phyloP scores from a whole-genome alignment of 64 coral and sea anemone genomes.

The Hydrozoanthus tunicans region DNA sequence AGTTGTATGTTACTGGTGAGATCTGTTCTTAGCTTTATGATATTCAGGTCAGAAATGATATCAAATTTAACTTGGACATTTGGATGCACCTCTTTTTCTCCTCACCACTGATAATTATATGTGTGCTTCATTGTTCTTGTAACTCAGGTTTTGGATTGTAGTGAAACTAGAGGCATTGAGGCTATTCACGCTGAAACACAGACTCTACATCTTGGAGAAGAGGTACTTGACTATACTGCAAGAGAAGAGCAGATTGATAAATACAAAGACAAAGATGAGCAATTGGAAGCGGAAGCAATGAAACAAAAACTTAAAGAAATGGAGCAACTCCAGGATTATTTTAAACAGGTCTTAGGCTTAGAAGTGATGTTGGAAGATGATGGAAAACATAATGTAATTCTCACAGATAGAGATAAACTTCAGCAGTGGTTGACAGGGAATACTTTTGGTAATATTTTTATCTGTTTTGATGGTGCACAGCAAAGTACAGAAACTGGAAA shows the following conservation, averaged over 20 bases:
- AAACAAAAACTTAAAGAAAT: not conserved
- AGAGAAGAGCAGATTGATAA: not conserved
- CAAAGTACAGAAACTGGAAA: not conserved
- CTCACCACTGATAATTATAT: not conserved
- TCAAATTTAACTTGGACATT: no score
- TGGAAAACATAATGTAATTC: not conserved
- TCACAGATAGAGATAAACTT: slow-evolving; percentile 42
- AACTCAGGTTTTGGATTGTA: not conserved
- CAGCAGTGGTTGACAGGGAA: slow-evolving; percentile 14
- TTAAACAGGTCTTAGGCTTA: slow-evolving; percentile 12
- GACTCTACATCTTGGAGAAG: not conserved
- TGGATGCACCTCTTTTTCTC: not conserved
- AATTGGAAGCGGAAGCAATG: not conserved
- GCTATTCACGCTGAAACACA: not conserved
- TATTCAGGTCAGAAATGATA: no score
- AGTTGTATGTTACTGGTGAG: no score
- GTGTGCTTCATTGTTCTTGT: no score
- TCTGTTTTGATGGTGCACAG: not conserved
- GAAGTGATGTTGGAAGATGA: slow-evolving; percentile 3
- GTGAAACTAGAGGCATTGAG: not conserved
- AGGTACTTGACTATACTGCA: not conserved
- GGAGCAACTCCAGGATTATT: slow-evolving; percentile 8
- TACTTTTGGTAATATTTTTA: not conserved
- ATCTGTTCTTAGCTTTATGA: no score
- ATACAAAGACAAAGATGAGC: not conserved